These are phyloP conservation scores for Paralvinella palmiformis DNA, from an alignment of 1,140 invertebrate genomes.

Conservation along the genomic window DNA sequence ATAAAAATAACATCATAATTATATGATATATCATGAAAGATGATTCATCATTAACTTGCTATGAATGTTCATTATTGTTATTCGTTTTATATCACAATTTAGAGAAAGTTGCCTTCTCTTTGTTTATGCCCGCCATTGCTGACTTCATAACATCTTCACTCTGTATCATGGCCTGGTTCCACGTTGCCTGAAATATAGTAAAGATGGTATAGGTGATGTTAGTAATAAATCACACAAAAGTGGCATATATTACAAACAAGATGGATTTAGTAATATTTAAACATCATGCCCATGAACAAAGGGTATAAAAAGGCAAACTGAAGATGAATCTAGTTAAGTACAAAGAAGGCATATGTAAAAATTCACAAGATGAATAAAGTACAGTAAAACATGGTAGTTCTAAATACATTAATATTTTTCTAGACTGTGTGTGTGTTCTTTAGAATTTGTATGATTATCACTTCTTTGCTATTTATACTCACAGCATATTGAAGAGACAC, in stretches of 20 bases:
- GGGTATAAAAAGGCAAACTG: too few species aligned
- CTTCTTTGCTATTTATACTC: conserved; percentile 45
- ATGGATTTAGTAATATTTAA: too few species aligned
- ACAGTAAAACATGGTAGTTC: too few species aligned
- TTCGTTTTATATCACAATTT: conserved; percentile 46
- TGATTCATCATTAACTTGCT: too few species aligned
- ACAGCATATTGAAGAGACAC: conserved; percentile 84
- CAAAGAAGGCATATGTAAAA: not conserved
- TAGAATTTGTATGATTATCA: too few species aligned
- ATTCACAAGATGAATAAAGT: not conserved
- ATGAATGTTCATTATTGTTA: too few species aligned
- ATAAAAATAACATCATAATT: too few species aligned
- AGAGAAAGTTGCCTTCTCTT: conserved; percentile 41
- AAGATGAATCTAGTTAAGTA: too few species aligned
- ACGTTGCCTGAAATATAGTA: conserved; percentile 58
- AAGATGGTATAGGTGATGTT: not conserved
- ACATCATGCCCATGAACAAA: too few species aligned
- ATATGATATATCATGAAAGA: too few species aligned
- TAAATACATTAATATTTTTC: not conserved
- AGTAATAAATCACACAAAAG: not conserved
- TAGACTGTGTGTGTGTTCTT: too few species aligned
- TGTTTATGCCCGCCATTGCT: conserved; percentile 66
- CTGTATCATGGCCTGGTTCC: conserved; percentile 80
- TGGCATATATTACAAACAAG: too few species aligned
- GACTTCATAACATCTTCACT: conserved; percentile 85